These are phyloP conservation scores for Strongylocentrotus purpuratus DNA, from an alignment of 35 echinoderm and acorn worm species.

Conservation along the genomic window DNA sequence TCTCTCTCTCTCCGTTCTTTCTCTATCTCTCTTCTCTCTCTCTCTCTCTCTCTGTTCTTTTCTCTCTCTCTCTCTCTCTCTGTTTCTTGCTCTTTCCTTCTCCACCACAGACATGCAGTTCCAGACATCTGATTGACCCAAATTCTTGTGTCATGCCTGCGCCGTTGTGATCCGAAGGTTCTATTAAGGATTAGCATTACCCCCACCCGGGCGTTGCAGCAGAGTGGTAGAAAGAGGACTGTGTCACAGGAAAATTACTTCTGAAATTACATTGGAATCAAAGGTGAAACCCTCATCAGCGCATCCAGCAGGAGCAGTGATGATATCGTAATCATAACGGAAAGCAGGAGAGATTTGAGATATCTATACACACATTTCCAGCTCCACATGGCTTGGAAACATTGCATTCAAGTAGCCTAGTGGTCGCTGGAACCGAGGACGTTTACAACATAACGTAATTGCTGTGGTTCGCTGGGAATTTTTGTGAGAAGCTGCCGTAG, in stretches of 20 bases:
- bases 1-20: neutral
- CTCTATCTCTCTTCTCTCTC: neutral
- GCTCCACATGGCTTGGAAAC: slow-evolving; percentile 17
- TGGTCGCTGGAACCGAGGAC: neutral
- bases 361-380: neutral
- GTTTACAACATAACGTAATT: slow-evolving; percentile 13
- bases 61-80: neutral
- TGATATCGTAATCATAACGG: neutral
- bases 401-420: neutral
- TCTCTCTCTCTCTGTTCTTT: neutral
- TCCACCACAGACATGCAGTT: neutral
- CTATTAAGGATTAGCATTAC: neutral
- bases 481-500: neutral
- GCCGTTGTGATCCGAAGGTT: neutral
- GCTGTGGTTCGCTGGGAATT: slow-evolving; percentile 14
- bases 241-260: neutral
- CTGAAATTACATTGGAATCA: neutral
- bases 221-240: neutral
- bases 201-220: neutral
- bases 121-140: slow-evolving; percentile 15
- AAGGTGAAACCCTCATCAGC: neutral
- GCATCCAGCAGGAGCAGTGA: neutral
- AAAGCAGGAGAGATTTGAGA: neutral
- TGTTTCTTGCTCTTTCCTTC: neutral
- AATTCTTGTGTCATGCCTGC: neutral